Evolutionary conservation across 2,113 vertebrate genomes (phyloP).

Genomic region (Riparia riparia): DNA sequence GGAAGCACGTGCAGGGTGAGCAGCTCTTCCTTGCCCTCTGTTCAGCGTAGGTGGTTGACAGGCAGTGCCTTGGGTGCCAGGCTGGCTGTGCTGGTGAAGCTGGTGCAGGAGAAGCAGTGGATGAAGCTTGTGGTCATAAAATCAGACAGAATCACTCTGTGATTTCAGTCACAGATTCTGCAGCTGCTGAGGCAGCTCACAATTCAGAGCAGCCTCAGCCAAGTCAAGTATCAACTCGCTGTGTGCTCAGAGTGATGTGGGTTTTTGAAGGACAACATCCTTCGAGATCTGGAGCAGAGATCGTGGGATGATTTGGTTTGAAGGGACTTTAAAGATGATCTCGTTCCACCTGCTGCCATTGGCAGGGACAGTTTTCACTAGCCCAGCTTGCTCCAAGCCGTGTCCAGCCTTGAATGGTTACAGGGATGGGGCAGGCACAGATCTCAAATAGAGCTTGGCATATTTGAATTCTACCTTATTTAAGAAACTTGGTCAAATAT

Average conservation of each 20-base stretch:
- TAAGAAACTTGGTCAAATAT: neutral
- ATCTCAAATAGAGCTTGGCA: neutral
- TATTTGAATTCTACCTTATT: neutral
- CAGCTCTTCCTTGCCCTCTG: neutral
- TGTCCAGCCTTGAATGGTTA: neutral
- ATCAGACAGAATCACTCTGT: neutral
- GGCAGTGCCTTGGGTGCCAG: neutral
- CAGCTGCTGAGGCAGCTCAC: neutral
- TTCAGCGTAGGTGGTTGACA: neutral
- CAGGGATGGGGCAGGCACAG: neutral
- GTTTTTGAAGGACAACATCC: neutral
- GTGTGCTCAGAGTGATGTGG: neutral
- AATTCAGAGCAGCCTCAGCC: neutral
- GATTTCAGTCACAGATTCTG: neutral
- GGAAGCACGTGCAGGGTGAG: neutral
- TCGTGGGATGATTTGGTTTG: neutral
- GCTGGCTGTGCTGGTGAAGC: neutral
- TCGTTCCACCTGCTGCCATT: rapidly evolving
- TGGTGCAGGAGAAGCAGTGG: neutral
- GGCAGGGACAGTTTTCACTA: neutral
- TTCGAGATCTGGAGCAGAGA: neutral
- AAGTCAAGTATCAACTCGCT: neutral
- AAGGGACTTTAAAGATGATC: too few relatives aligned
- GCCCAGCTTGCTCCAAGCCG: neutral
- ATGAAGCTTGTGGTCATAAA: neutral